Conservation (phyloP, 2,113 vertebrate species). For the Odontesthes bonariensis region DNA sequence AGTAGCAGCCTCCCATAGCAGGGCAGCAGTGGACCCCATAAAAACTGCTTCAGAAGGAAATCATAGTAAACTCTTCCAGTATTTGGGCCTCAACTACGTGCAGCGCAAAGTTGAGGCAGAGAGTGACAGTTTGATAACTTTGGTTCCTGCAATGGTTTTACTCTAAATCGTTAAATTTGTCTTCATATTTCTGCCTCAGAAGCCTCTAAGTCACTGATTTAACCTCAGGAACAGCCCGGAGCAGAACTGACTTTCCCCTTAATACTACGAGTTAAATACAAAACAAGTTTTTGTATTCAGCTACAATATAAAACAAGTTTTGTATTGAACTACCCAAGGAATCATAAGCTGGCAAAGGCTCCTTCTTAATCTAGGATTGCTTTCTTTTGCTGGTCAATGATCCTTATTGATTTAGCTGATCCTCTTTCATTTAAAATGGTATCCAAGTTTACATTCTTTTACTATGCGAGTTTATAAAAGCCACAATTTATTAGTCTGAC, state of each 20-base stretch:
- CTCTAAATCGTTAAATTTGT: not conserved
- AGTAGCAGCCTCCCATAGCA: no score
- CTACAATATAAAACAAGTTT: no score
- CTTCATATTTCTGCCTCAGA: not conserved
- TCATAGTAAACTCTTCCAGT: no score
- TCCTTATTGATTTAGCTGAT: not conserved
- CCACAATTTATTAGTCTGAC: conserved; percentile 42
- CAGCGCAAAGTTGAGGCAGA: not conserved
- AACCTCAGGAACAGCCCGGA: conserved; percentile 1
- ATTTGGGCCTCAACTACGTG: no score
- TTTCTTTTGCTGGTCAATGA: conserved; percentile 14
- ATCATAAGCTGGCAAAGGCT: conserved; percentile 20
- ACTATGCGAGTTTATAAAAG: conserved; percentile 37
- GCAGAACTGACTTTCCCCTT: conserved; percentile 22
- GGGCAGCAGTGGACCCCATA: no score
- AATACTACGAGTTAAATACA: conserved; percentile 30
- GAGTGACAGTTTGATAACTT: not conserved
- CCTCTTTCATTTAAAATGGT: conserved; percentile 36
- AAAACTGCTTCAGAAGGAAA: no score
- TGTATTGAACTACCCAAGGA: not conserved
- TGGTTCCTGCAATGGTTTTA: not conserved
- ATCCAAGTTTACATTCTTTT: conserved; percentile 35
- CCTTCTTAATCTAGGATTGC: conserved; percentile 11
- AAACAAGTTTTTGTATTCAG: not conserved
- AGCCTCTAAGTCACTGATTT: conserved; percentile 13